These are phyloP conservation scores for Paradoxurus hermaphroditus DNA, from an alignment of 2,113 vertebrate species.

Conservation along the genomic window DNA sequence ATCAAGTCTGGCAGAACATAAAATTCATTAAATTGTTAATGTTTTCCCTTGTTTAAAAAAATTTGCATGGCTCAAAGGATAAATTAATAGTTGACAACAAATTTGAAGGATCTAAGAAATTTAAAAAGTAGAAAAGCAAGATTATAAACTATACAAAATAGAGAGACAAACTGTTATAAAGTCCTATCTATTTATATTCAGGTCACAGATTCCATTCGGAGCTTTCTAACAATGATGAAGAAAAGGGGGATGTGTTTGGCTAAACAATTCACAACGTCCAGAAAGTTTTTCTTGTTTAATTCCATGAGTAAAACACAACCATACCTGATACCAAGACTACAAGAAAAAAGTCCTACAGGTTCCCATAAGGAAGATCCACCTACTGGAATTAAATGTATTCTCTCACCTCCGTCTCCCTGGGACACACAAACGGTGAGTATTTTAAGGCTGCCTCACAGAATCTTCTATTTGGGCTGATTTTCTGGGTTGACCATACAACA, in stretches of 20 bases:
- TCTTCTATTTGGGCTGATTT: background rate
- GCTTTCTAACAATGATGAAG: background rate
- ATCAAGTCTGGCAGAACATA: background rate
- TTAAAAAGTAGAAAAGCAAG: background rate
- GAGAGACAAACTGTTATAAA: background rate
- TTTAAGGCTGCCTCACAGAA: background rate
- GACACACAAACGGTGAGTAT: too few relatives aligned
- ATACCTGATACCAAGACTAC: background rate
- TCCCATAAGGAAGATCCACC: background rate
- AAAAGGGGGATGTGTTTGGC: background rate
- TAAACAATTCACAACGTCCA: background rate
- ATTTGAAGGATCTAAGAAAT: background rate
- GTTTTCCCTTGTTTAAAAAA: background rate
- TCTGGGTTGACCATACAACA: background rate
- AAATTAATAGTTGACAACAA: background rate
- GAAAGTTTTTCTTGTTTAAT: background rate
- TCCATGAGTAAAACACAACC: background rate
- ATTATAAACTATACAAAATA: background rate
- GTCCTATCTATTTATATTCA: background rate
- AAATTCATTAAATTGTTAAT: background rate
- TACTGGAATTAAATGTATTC: too few relatives aligned
- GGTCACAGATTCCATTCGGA: background rate
- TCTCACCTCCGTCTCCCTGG: rapidly evolving
- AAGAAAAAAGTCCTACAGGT: background rate
- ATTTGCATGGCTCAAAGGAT: background rate